Percentiles rank a stretch among this genome's conserved stretches.
Evolutionary conservation across 2,888 invertebrate genomes (phyloP).

Genomic region (Eilema depressum): DNA sequence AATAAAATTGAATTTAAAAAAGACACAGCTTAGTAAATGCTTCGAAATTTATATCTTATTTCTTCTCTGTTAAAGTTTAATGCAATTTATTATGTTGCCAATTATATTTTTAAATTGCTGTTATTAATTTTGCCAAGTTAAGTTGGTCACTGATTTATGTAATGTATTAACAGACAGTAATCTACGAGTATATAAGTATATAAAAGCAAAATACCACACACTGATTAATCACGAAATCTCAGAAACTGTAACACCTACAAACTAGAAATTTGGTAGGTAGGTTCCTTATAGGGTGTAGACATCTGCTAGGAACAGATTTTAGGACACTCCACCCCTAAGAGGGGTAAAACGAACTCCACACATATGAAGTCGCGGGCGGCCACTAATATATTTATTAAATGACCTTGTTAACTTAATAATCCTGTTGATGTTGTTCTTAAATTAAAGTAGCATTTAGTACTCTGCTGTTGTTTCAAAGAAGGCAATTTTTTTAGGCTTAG

Average conservation of each 20-base stretch:
- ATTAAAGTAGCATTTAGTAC: neutral
- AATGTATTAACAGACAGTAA: neutral
- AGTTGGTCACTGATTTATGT: neutral
- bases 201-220: no score
- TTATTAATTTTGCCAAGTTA: neutral
- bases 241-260: no score
- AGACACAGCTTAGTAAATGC: neutral
- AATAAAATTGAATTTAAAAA: neutral
- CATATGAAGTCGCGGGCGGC: no score
- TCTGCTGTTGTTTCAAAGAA: neutral
- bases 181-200: no score
- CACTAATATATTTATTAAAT: neutral
- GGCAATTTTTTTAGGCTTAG: neutral
- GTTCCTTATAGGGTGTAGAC: no score
- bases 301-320: no score
- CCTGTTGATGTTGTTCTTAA: neutral
- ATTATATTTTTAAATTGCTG: neutral
- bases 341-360: no score
- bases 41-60: neutral
- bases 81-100: neutral
- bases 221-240: no score
- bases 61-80: neutral
- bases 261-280: no score
- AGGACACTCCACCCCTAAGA: no score
- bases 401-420: neutral